Evolutionary conservation across 2,113 vertebrate genomes (phyloP), one percentile per base, ranked within the genome.

Genomic region (Stigmatopora nigra): DNA sequence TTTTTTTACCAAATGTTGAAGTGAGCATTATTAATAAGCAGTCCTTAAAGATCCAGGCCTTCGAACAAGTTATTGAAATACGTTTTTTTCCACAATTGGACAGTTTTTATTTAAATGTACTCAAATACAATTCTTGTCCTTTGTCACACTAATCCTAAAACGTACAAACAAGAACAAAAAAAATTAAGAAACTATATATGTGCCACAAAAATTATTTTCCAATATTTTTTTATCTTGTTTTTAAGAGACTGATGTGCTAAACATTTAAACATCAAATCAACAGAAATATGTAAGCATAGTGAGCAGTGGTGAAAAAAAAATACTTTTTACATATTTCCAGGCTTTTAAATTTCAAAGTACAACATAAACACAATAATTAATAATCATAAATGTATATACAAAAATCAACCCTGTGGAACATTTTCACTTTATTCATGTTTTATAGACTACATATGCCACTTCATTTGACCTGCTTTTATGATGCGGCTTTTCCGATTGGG

Each of bases 341-440:
- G 14, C 25, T 44, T 60, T 6, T 59, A 10, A 4, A 36, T 38
- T 6, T 58, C 15, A 60, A 60, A 44, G 58, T 19, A 3, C 17
- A 41, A 31, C 53, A 56, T 31, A 5, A 55, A 55, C 38, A 6
- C 15, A 58, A 3, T 15, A 17, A 58, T 59, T 17, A n/a, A 38
- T 36, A 59, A 11, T 5, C 1, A 5, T n/a, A 36, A 35, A 57
- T 16, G 25, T 17, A 36, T 13, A 35, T 35, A 17, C n/a, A 17
- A 38, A n/a, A 20, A 58, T 17, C 7, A 31, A 56, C 1, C 3
- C 13, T 55, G 12, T 55, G 4, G 20, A 55, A 56, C 53, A 25
- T 56, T 56, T 31, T 13, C 12, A 5, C 22, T 16, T 56, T 56
- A 55, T 55, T 55, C 14, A 56, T 56, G 53, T 61, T 61, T 61